Base-by-base conservation (phyloP, 2,113 vertebrate species). In the Suncus etruscus region DNA sequence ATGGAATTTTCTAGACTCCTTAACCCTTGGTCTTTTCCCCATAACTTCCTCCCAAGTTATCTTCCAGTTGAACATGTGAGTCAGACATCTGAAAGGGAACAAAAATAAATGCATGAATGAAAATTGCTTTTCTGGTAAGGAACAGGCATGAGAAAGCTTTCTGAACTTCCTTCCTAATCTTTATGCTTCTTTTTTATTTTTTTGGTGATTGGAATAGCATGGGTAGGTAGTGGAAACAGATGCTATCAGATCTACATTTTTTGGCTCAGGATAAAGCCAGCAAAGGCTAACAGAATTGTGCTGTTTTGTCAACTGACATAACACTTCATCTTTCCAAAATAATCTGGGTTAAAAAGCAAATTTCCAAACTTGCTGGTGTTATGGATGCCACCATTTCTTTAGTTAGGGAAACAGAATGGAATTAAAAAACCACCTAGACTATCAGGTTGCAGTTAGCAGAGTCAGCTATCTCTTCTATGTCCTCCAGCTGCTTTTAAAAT, bases 161-260 rank as follows among this genome's bases (percentile, higher is more conserved):
- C 94, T 96, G 96, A 96, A 95, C 96, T 97, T 94, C 93, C 96
- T 97, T 96, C 95, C 95, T 96, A 94, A 10, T 86, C 92, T 94
- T 96, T 97, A 78, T 87, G 63, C 63, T 65, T 65, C 25, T 58
- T 96, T 93, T 94, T 95, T 97, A 97, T 97, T 97, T 95, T 97
- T 97, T 97, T 97, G 95, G 97, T 96, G 95, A 97, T 95, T 97
- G 95, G 95, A 95, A 97, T 96, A 95, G 94, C 50, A 70, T 92
- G 96, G 94, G 96, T 97, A 97, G 97, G 96, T 97, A 97, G 97
- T 97, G 81, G 97, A 98, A 98, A 98, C 97, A 98, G 98, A 98
- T 98, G 98, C 96, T 98, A 97, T 97, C 96, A 73, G 94, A 95
- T 94, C 96, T 95, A 91, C 87, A 95, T 95, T 97, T 93, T 97